phyloP scores from a whole-genome alignment of 2,888 invertebrate species.

The Agonopterix alstromeriana region DNA sequence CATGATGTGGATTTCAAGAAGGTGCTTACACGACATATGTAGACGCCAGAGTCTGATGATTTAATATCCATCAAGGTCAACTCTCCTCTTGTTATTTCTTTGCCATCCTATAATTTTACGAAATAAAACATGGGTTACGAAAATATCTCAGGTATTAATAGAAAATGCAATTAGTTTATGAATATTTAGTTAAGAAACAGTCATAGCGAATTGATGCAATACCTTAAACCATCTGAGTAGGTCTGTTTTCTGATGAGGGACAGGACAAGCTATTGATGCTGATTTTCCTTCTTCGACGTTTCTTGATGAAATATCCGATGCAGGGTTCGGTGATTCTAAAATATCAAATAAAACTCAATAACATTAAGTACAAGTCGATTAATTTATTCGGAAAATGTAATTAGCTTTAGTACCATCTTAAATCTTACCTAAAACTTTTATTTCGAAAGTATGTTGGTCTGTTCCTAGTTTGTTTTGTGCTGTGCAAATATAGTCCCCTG shows the following conservation, averaged over 20 bases:
- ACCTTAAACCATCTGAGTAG: conserved; percentile 45
- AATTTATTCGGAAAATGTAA: no score
- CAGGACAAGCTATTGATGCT: conserved; percentile 23
- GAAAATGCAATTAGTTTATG: no score
- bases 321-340: conserved; percentile 23
- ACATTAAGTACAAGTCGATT: not conserved
- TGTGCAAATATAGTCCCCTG: conserved; percentile 31
- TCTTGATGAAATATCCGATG: conserved; percentile 9
- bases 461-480: conserved; percentile 32
- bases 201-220: not conserved
- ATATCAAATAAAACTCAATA: not conserved
- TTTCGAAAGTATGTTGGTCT: conserved; percentile 21
- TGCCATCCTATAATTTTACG: conserved; percentile 22
- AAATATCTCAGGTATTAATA: no score
- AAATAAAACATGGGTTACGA: not conserved
- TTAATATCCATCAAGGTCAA: conserved; percentile 21
- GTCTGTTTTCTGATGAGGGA: conserved; percentile 25
- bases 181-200: no score
- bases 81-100: conserved; percentile 16
- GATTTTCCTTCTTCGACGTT: conserved; percentile 20
- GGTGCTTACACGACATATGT: conserved; percentile 40
- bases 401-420: no score
- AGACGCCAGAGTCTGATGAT: conserved; percentile 29
- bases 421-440: conserved; percentile 31
- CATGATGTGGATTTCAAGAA: conserved; percentile 19